Conservation (phyloP, 2,797 vertebrate species). For the Kryptolebias ocellatus region DNA sequence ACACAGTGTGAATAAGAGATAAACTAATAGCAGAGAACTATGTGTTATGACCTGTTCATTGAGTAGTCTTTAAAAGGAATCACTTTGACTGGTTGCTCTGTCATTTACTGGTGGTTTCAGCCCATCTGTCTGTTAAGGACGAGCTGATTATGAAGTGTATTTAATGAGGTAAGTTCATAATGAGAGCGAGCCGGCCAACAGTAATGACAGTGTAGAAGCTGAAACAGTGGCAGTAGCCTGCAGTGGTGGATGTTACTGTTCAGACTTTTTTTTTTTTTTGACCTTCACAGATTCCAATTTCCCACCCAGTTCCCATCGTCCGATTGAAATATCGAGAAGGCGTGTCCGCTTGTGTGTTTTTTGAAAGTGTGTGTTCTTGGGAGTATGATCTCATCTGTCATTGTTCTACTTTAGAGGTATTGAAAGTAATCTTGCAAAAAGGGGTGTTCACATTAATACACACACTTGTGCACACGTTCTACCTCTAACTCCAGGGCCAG, state of each 20-base stretch:
- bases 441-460: slow-evolving; percentile 60
- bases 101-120: slow-evolving; percentile 73
- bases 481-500: slow-evolving; percentile 61
- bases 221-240: slow-evolving; percentile 64
- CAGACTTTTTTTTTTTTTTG: slow-evolving; percentile 57
- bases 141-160: slow-evolving; percentile 76
- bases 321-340: slow-evolving; percentile 70
- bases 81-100: slow-evolving; percentile 70
- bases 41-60: slow-evolving; percentile 72
- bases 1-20: slow-evolving; percentile 72
- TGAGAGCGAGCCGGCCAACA: slow-evolving; percentile 62
- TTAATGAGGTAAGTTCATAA: slow-evolving; percentile 81
- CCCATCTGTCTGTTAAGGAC: slow-evolving; percentile 77
- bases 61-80: slow-evolving; percentile 71
- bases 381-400: slow-evolving; percentile 73
- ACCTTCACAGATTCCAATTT: slow-evolving; percentile 76
- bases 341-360: slow-evolving; percentile 33
- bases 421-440: slow-evolving; percentile 76
- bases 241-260: slow-evolving; percentile 69
- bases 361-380: slow-evolving; percentile 24
- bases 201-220: slow-evolving; percentile 67
- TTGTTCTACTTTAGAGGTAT: slow-evolving; percentile 54
- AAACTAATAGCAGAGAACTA: slow-evolving; percentile 70
- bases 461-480: slow-evolving; percentile 60
- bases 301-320: slow-evolving; percentile 71